phyloP scores from a whole-genome alignment of 2,888 invertebrate genomes.

The Sminthurides aquaticus region DNA sequence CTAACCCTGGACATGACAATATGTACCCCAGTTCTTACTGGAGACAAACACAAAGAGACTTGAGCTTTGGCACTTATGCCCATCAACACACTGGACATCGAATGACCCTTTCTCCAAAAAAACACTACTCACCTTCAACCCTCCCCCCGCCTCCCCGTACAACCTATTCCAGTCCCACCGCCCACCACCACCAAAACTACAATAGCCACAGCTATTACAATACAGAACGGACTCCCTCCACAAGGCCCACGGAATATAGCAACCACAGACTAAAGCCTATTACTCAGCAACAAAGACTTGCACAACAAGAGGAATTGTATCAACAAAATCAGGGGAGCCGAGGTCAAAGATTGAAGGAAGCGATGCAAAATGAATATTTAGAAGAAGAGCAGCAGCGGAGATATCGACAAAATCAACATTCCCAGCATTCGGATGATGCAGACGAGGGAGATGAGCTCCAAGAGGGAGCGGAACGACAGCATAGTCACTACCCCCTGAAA shows the following conservation, averaged over 20 bases:
- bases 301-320: background rate
- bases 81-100: conserved; percentile 3
- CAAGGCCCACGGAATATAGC: background rate
- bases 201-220: background rate
- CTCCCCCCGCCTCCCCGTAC: background rate
- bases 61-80: background rate
- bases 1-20: conserved; percentile 19
- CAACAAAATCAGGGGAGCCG: background rate
- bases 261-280: conserved; percentile 1
- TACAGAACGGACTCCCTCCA: background rate
- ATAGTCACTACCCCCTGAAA: background rate
- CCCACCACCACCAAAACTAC: background rate
- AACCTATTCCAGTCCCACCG: background rate
- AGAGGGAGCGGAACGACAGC: background rate
- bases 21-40: conserved; percentile 24
- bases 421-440: background rate
- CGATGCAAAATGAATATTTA: background rate
- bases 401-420: background rate
- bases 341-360: background rate
- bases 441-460: background rate
- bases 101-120: background rate
- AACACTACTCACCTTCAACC: background rate
- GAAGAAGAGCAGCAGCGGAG: background rate
- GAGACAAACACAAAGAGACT: conserved; percentile 18
- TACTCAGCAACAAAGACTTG: background rate